Base-by-base conservation (phyloP, 30 jellyfish, hydroid and myxozoan genomes). In the Pseudorhiza aurosa region DNA sequence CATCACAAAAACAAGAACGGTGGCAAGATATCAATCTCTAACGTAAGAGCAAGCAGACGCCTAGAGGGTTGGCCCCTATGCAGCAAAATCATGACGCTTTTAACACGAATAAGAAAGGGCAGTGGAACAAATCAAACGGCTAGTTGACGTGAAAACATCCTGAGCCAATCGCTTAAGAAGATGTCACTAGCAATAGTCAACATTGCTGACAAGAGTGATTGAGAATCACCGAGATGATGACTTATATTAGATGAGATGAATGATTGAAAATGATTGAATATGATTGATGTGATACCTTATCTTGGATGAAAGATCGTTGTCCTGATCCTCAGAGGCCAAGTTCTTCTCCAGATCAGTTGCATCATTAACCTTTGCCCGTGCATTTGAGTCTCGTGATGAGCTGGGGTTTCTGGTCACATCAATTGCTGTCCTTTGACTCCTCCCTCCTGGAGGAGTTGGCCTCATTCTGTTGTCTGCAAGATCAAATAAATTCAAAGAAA, bases 391-490 rank as follows among this genome's bases (percentile, higher is more conserved):
- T 51, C 72, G 67, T 18, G 85, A 27, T n/a, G 89, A 83, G 33
- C 88, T 65, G 26, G 87, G 82, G 62, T 87, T 87, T 43, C 96
- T 55, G 9, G 91, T 87, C 51, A 87, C 92, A 45, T 87, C 96
- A 40, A 87, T 87, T 12, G 88, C 88, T 36, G 69, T 73, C 35
- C 94, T 69, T 49, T 57, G 91, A 31, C 53, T 32, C 21, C 82
- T 28, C 32, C 76, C 82, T 4, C 87, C 85, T 6, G 85, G 90
- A 7, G 96, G 96, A 24, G 80, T 62, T 30, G 96, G 96, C 53
- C 96, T 68, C 83, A 62, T 75, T 60, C 96, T 84, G 78, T 87
- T 87, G 71, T 87, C 96, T 85, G 53, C 22, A 51, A 29, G 4
- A 25, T 1, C 2, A 9, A 1, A 69, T 12, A 44, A 2, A 69